A percentile compares a stretch with the other conserved stretches of the same genome.
Evolutionary conservation across 2,113 vertebrate genomes (phyloP).

Genomic region (Sylvia atricapilla): DNA sequence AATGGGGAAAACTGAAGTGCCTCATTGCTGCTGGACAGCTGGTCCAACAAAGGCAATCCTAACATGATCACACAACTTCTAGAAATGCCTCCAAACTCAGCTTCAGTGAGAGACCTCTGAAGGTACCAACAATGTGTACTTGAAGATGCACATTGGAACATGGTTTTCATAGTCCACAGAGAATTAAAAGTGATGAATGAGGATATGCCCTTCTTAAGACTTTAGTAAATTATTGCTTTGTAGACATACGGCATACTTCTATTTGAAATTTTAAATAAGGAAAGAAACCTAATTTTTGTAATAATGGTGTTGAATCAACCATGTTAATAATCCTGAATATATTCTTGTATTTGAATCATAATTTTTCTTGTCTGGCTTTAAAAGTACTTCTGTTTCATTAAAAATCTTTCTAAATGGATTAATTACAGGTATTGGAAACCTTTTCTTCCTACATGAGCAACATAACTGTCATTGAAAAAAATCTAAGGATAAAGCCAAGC

Average conservation of each 20-base stretch:
- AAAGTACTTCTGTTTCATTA: not conserved
- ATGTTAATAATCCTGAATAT: not conserved
- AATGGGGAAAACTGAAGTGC: not conserved
- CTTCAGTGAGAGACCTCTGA: not conserved
- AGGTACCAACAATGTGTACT: not conserved
- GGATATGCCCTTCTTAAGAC: not conserved
- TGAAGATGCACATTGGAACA: not conserved
- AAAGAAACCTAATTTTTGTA: not conserved
- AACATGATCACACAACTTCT: not conserved
- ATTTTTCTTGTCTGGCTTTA: not conserved
- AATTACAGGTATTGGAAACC: not conserved
- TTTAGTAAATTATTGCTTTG: not conserved
- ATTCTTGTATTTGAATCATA: not conserved
- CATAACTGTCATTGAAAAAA: not conserved
- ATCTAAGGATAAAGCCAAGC: not conserved
- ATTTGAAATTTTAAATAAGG: not conserved
- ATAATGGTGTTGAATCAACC: not conserved
- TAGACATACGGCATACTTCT: not conserved
- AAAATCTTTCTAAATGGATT: not conserved
- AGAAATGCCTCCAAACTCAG: not conserved
- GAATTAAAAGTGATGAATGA: not conserved
- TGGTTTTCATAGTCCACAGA: not conserved
- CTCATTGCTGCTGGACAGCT: not conserved
- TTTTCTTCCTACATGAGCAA: not conserved
- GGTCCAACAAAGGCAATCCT: not conserved